Conservation (phyloP, 2,888 invertebrate genomes). For the Spicauda simplicius region DNA sequence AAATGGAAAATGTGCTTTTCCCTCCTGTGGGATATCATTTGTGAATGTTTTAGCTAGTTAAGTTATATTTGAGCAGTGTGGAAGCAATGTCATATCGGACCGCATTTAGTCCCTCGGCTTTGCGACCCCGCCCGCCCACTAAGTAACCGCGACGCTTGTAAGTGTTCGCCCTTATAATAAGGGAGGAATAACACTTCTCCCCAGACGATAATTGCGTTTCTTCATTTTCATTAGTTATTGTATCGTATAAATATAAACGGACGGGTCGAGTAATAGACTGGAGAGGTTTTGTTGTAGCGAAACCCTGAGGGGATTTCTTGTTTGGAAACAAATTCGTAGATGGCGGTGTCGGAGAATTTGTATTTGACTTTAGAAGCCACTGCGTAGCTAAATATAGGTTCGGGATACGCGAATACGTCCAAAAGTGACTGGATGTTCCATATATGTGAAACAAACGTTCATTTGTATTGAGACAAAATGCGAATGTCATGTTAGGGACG, state of each 20-base stretch:
- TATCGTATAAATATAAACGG: constrained; percentile 44
- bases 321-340: constrained; percentile 4
- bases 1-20: constrained; percentile 34
- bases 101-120: constrained; percentile 46
- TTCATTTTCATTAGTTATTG: constrained; percentile 59
- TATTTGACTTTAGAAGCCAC: neutral
- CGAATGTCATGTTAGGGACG: no score
- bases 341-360: neutral
- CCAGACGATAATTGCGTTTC: constrained; percentile 56
- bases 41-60: constrained; percentile 30
- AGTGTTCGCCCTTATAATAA: constrained; percentile 52
- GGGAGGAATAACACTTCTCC: constrained; percentile 50
- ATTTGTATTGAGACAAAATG: no score
- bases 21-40: constrained; percentile 32
- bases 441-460: no score
- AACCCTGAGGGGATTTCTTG: constrained; percentile 9
- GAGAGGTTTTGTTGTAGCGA: constrained; percentile 42
- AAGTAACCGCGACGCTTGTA: constrained; percentile 53
- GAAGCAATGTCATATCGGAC: constrained; percentile 47
- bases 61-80: constrained; percentile 36
- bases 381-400: no score
- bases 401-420: no score
- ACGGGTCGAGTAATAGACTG: constrained; percentile 45
- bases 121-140: constrained; percentile 52
- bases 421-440: no score